Conservation (phyloP, 2,888 invertebrate genomes). For the Cryptophagus acutangulus region DNA sequence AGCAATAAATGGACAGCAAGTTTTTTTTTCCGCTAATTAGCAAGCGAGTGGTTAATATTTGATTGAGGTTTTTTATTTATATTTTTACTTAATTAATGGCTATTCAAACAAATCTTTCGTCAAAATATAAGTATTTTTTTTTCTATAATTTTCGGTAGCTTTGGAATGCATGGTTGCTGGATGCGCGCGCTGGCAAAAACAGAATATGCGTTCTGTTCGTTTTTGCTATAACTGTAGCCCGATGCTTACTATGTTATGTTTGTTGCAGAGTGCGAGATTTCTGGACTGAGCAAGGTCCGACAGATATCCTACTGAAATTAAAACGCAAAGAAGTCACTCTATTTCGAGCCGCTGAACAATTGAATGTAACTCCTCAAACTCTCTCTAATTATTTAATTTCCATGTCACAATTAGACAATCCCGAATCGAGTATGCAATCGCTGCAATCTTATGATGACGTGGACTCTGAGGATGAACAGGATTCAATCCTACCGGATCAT, state of each 20-base stretch:
- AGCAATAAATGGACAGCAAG: no score
- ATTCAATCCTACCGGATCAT: constrained; percentile 48
- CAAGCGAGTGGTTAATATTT: no score
- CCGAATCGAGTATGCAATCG: constrained; percentile 44
- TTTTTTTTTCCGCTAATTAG: no score
- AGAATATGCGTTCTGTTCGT: constrained; percentile 7
- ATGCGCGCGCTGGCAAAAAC: constrained; percentile 7
- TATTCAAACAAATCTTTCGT: no score
- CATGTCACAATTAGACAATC: constrained; percentile 51
- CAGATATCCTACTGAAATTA: constrained; percentile 65
- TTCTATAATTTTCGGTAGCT: no score
- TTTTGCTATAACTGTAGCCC: constrained; percentile 8
- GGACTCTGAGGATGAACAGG: constrained; percentile 48
- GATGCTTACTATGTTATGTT: constrained; percentile 10
- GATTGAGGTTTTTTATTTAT: no score
- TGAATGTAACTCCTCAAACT: constrained; percentile 71
- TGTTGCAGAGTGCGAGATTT: constrained; percentile 61
- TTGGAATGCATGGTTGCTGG: no score
- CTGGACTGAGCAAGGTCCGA: constrained; percentile 74
- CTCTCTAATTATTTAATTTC: constrained; percentile 66
- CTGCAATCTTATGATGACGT: constrained; percentile 46
- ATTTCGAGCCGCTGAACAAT: constrained; percentile 67
- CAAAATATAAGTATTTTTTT: no score
- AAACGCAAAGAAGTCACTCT: constrained; percentile 68
- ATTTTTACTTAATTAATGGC: no score